Conservation (phyloP, 2,797 vertebrate species). For the Syngnathus rostellatus region DNA sequence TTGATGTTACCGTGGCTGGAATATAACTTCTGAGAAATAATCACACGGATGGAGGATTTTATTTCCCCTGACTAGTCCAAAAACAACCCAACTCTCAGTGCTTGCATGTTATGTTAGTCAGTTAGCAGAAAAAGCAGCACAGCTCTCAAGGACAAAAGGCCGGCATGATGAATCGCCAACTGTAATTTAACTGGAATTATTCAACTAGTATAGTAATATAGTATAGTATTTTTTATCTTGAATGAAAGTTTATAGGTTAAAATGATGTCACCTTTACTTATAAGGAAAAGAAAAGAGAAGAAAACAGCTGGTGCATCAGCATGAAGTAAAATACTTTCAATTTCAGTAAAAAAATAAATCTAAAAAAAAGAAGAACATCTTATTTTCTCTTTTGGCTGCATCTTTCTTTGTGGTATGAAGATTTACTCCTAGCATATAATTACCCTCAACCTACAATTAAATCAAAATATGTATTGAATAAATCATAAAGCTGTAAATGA, state of each 20-base stretch:
- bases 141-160: not conserved
- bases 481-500: not conserved
- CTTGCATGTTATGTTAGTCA: constrained; percentile 3
- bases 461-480: constrained; percentile 6
- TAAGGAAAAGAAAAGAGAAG: not conserved
- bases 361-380: not conserved
- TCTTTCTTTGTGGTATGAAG: constrained; percentile 19
- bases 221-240: not conserved
- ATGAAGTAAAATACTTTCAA: constrained; percentile 10
- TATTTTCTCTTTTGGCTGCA: not conserved
- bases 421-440: constrained; percentile 7
- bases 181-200: not conserved
- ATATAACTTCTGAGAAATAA: constrained; percentile 2
- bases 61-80: constrained; percentile 2
- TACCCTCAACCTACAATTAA: not conserved
- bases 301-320: no score
- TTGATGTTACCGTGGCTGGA: not conserved
- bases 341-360: constrained; percentile 3
- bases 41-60: not conserved
- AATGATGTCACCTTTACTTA: constrained; percentile 45
- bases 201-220: not conserved
- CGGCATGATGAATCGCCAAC: not conserved
- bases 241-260: not conserved
- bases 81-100: not conserved
- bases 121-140: constrained; percentile 5